Conservation (phyloP, 1,140 invertebrate genomes). For the Belonocnema kinseyi region DNA sequence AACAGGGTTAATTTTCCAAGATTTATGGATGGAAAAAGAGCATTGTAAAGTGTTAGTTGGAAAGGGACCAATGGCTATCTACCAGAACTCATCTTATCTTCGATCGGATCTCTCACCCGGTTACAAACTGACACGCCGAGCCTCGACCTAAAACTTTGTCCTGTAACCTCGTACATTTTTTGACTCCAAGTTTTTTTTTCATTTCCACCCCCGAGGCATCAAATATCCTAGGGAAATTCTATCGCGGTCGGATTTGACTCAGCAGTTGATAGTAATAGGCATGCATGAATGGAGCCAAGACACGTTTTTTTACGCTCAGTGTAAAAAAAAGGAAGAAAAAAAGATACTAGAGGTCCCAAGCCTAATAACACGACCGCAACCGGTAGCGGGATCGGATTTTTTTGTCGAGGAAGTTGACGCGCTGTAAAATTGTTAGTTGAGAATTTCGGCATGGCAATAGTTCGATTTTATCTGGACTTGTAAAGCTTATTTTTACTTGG, state of each 20-base stretch:
- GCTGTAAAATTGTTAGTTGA: constrained; percentile 29
- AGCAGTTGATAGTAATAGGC: background rate
- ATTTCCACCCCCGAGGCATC: background rate
- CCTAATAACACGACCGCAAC: constrained; percentile 28
- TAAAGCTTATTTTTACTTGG: constrained; percentile 13
- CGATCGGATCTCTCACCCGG: constrained; percentile 65
- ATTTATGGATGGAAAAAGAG: background rate
- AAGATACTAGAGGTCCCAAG: background rate
- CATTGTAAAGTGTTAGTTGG: constrained; percentile 6
- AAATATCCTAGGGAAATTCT: constrained; percentile 16
- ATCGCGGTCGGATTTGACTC: background rate
- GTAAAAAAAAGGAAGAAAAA: background rate
- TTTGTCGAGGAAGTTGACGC: constrained; percentile 5
- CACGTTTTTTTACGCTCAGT: constrained; percentile 14
- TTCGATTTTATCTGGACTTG: constrained; percentile 12
- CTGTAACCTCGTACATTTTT: constrained; percentile 2
- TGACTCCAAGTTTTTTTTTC: constrained; percentile 33
- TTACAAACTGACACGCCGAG: constrained; percentile 62
- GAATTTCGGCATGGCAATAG: constrained; percentile 11
- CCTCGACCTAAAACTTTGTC: constrained; percentile 52
- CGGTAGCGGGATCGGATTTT: constrained; percentile 27
- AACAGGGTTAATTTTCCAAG: too few species aligned
- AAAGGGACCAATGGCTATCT: constrained; percentile 57
- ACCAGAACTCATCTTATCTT: constrained; percentile 66
- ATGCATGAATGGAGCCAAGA: constrained; percentile 22